Evolutionary conservation across 2,113 vertebrate species (phyloP), one percentile per base, ranked within the genome.

Genomic region (Apodemus sylvaticus): DNA sequence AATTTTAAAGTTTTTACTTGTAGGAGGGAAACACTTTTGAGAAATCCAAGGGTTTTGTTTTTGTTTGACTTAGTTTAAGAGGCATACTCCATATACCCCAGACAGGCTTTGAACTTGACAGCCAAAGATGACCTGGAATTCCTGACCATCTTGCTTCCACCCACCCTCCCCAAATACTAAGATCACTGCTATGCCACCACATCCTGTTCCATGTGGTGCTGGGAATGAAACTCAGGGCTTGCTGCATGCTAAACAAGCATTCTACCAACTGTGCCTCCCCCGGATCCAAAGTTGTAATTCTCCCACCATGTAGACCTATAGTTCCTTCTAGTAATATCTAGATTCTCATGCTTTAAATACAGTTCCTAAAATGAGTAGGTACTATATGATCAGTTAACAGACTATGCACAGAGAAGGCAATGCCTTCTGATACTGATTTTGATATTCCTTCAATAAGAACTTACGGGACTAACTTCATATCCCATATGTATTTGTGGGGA

Each of bases 381-480:
- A 76, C n/a, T 76, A 36, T 81, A 71, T 68, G 16, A 68, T 74
- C 82, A 60, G 31, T 85, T 70, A 93, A 51, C 22, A 58, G 68
- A 26, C 29, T 53, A 55, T 58, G 36, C 16, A 62, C 68, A 86
- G 86, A 92, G 29, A 95, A 96, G 92, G 55, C 24, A 20, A 85
- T 53, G 42, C 3, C 34, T 97, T 92, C 92, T 48, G 86, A 89
- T 60, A 94, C 58, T n/a, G 36, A 1, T 71, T 86, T 95, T 93
- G 78, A 31, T 89, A 93, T 53, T 74, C 16, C 81, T 78, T 85
- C 73, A 90, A 11, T 88, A 90, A 91, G 26, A 91, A 48, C 86
- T 93, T 93, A 82, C 96, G 77, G 88, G 83, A 29, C 31, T 86
- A 42, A 90, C 53, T 71, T 79, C 58, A 42, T 86, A 66, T 94